Evolutionary conservation across 1,140 invertebrate genomes (phyloP), one percentile per base, ranked within the genome.

Genomic region (Philopotamus ludificatus): DNA sequence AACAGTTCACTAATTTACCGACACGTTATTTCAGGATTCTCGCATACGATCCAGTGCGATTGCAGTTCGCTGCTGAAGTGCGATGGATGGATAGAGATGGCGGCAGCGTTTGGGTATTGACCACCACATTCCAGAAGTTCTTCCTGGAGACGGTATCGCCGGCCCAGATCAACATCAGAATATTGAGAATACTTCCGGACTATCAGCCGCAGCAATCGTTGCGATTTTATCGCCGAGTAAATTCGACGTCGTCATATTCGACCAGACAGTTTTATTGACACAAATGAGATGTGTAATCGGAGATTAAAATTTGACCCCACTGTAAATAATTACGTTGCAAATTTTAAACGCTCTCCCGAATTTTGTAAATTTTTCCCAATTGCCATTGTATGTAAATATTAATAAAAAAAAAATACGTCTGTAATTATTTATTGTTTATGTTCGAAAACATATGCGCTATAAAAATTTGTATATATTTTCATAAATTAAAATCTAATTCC

Each of bases 21-120:
- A 3, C 12, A 12, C n/a, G 20, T 59, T 60, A 55, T 81, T 78
- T 1, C 73, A 90, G 87, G 65, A 82, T 90, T 39, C 44, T 92
- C 4, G 87, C 87, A 0, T 86, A 86, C 67, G 87, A 87, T 73
- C 80, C 84, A 0, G 85, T 88, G 67, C 77, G 82, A 49, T 75
- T 92, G 4, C 90, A 93, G 77, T 91, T 92, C 73, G 81, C 84
- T 4, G 86, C 90, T 0, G 90, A 92, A 65, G 81, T 92, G 21
- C 75, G 84, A 62, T 87, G 84, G 76, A 82, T 81, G 0, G 81
- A 82, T 39, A 78, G 83, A 0, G 89, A 91, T 73, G 81, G 82
- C 7, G 85, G 85, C 2, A 82, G 82, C 15, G 73, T 92, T 3
- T 93, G 90, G 87, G 74, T 83, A 0, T 74, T 92, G 1, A 83